Evolutionary conservation across 2,113 vertebrate genomes (phyloP), one percentile per base, ranked within the genome.

Genomic region (Festucalex cinctus): DNA sequence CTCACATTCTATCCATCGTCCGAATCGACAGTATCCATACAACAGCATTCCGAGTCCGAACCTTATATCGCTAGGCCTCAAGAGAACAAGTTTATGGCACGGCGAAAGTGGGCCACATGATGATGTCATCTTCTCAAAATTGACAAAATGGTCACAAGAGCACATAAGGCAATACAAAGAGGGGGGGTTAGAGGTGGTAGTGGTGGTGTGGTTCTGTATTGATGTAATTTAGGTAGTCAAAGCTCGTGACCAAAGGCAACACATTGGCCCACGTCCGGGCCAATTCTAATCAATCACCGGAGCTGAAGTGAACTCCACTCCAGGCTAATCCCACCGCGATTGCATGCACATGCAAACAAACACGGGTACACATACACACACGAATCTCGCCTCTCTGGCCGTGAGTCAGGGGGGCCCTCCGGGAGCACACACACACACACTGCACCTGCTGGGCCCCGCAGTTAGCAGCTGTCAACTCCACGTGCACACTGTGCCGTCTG

Each of bases 381-480:
- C 41, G 72, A 20, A 74, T 83, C 71, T 63, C 77, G 75, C 78
- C 69, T 88, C 85, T 80, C 78, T 86, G 85, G 80, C 76, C 80
- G 77, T 89, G 87, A 90, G 87, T 91, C 88, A 88, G 88, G 82
- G 88, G 82, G 84, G 77, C 84, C 88, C 84, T 87, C 81, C 83
- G 89, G 86, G 90, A 85, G 84, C 87, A 76, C 72, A 83, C 72
- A 76, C 72, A 83, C 72, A 77, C 75, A 77, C 80, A 60, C 71
- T 69, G 78, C 83, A 88, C 85, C 91, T 92, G 91, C 89, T 84
- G 85, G 79, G 90, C 85, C 91, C 88, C 76, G 88, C 80, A 83
- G 90, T 88, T 77, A 85, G 87, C 87, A 91, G 91, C 91, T 92
- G 91, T 92, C 92, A 91, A 83, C 82, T 86, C 79, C 81, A 86